Percentiles rank a stretch among this genome's conserved stretches.
phyloP scores from a whole-genome alignment of 2,888 invertebrate genomes.

The Mechanitis messenoides region DNA sequence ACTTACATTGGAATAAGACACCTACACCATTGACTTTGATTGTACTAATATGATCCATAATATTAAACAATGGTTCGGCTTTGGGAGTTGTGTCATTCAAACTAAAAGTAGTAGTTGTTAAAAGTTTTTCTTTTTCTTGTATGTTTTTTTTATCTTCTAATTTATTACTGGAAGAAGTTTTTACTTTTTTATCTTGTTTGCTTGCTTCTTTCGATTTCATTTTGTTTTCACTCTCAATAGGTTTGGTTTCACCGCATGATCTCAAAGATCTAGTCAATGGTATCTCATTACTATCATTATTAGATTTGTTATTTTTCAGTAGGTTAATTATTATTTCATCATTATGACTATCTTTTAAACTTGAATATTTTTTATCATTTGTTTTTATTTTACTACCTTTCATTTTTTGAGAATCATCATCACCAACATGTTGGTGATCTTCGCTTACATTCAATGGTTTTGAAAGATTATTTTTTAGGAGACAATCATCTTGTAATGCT shows the following conservation, averaged over 20 bases:
- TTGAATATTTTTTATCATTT: slow-evolving; percentile 7
- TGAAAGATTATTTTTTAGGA: neutral
- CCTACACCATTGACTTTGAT: slow-evolving; percentile 70
- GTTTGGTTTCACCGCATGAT: slow-evolving; percentile 24
- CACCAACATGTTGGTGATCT: slow-evolving; percentile 5
- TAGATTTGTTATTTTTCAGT: slow-evolving; percentile 37
- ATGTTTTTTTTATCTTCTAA: neutral
- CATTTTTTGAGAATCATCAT: neutral
- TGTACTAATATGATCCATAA: slow-evolving; percentile 65
- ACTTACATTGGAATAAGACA: slow-evolving; percentile 63
- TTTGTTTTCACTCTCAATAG: slow-evolving; percentile 22
- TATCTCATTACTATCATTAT: slow-evolving; percentile 32
- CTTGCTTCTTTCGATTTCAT: slow-evolving; percentile 11
- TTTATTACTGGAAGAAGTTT: neutral
- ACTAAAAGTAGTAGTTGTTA: slow-evolving; percentile 26
- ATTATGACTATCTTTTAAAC: slow-evolving; percentile 6
- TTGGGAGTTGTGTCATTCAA: slow-evolving; percentile 18
- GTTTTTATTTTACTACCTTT: slow-evolving; percentile 1
- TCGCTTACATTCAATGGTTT: slow-evolving; percentile 15
- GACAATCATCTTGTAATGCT: slow-evolving; percentile 32
- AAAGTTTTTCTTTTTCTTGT: slow-evolving; percentile 7
- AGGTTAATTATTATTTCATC: slow-evolving; percentile 17
- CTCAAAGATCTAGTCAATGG: slow-evolving; percentile 24
- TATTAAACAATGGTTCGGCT: slow-evolving; percentile 46
- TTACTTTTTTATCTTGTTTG: slow-evolving; percentile 12